Percentiles rank a stretch among this genome's conserved stretches.
phyloP scores from a whole-genome alignment of 2,113 vertebrate genomes.

The Crotalus tigris region DNA sequence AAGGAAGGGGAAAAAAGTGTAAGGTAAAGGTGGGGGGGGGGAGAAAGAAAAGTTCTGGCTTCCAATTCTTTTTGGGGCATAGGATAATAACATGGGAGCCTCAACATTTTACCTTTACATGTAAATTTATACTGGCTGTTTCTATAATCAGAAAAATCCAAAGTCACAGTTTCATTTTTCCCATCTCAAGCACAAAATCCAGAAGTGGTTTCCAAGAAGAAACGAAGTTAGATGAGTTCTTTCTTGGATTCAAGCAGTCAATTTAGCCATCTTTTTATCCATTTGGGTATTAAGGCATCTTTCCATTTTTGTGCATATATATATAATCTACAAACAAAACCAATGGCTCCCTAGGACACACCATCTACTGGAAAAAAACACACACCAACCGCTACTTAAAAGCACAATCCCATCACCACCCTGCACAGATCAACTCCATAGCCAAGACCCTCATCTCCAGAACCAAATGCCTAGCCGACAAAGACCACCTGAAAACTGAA shows the following conservation, averaged over 20 bases:
- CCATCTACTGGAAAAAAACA: too few relatives aligned
- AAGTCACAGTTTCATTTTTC: background rate
- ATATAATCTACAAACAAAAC: too few relatives aligned
- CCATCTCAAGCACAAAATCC: background rate
- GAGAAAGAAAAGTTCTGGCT: background rate
- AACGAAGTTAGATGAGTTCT: background rate
- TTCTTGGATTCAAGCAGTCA: too few relatives aligned
- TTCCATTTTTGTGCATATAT: background rate
- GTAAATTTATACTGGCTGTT: background rate
- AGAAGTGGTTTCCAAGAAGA: background rate
- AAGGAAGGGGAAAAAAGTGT: background rate
- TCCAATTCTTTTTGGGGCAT: too few relatives aligned
- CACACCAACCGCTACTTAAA: too few relatives aligned
- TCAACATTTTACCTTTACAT: background rate
- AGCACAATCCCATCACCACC: too few relatives aligned
- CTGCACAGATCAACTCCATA: too few relatives aligned
- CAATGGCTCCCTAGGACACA: too few relatives aligned
- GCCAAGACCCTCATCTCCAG: too few relatives aligned
- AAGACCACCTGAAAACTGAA: too few relatives aligned
- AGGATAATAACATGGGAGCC: background rate
- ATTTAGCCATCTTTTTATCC: background rate
- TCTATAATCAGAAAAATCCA: background rate
- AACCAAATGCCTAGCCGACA: too few relatives aligned
- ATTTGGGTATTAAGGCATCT: background rate
- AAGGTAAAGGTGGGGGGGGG: background rate